Percentiles rank a stretch among this genome's conserved stretches.
Evolutionary conservation across 2,888 invertebrate genomes (phyloP).

Genomic region (Glyphotaelius pellucidus): DNA sequence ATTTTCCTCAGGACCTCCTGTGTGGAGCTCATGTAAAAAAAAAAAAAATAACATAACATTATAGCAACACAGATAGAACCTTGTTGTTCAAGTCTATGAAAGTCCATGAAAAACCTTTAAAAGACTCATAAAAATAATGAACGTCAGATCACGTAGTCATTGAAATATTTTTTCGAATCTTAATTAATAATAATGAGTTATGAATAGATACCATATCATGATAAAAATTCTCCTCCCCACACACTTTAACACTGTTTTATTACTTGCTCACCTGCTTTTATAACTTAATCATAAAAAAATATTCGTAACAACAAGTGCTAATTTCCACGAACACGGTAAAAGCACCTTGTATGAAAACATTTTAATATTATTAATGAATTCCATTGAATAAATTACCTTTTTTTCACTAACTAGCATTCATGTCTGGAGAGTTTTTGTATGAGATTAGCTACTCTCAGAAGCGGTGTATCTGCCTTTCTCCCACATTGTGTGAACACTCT

Average conservation of each 20-base stretch:
- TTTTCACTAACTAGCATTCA: not conserved
- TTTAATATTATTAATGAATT: not conserved
- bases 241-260: too few relatives aligned
- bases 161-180: not conserved
- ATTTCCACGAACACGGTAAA: not conserved
- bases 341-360: not conserved
- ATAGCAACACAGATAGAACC: too few relatives aligned
- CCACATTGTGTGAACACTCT: not conserved
- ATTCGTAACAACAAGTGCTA: not conserved
- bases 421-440: not conserved
- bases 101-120: not conserved
- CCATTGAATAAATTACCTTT: not conserved
- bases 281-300: not conserved
- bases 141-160: not conserved
- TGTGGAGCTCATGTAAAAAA: too few relatives aligned
- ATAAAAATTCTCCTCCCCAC: not conserved
- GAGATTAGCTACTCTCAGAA: not conserved
- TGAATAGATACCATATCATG: not conserved
- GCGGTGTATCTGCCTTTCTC: not conserved
- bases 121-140: not conserved
- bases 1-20: too few relatives aligned
- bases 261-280: not conserved
- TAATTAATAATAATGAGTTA: not conserved
- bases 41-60: too few relatives aligned
- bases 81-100: not conserved